These are phyloP conservation scores for Pterocles burchelli DNA, from an alignment of 2,113 vertebrate species.

Conservation along the genomic window DNA sequence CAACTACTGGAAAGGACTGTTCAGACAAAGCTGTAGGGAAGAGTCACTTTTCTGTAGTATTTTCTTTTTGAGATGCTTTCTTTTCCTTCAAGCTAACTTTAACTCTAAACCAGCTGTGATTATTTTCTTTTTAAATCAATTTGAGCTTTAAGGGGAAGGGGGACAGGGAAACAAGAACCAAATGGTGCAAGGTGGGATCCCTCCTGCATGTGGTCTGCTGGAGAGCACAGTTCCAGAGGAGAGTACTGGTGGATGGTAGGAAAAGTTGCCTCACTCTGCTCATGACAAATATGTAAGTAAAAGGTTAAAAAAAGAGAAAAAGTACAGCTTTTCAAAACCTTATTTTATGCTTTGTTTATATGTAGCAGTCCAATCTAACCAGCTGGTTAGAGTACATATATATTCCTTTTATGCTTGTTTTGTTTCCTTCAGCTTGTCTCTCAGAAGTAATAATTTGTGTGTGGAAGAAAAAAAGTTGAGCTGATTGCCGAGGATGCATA, in stretches of 20 bases:
- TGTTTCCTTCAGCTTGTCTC: conserved; percentile 9
- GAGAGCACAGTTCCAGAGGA: not conserved
- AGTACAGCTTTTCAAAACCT: not conserved
- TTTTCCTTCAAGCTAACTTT: conserved; percentile 2
- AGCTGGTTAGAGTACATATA: not conserved
- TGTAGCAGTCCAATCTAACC: not conserved
- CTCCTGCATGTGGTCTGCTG: not conserved
- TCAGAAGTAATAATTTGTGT: not conserved
- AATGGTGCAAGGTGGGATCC: not conserved
- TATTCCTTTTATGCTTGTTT: not conserved
- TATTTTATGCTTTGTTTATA: not conserved
- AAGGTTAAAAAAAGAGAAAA: not conserved
- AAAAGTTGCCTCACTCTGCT: not conserved
- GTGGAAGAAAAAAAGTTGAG: conserved; percentile 1
- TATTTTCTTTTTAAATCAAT: conserved; percentile 23
- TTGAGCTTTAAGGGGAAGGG: not conserved
- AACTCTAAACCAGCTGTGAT: not conserved
- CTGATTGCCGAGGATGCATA: not conserved
- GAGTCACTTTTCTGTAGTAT: not conserved
- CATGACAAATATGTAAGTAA: not conserved
- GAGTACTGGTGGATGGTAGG: not conserved
- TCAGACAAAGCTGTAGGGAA: not conserved
- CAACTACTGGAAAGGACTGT: not conserved
- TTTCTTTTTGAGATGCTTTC: not conserved
- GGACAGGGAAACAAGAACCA: not conserved